phyloP scores from a whole-genome alignment of 1,140 invertebrate genomes.

The Agraylea sexmaculata region DNA sequence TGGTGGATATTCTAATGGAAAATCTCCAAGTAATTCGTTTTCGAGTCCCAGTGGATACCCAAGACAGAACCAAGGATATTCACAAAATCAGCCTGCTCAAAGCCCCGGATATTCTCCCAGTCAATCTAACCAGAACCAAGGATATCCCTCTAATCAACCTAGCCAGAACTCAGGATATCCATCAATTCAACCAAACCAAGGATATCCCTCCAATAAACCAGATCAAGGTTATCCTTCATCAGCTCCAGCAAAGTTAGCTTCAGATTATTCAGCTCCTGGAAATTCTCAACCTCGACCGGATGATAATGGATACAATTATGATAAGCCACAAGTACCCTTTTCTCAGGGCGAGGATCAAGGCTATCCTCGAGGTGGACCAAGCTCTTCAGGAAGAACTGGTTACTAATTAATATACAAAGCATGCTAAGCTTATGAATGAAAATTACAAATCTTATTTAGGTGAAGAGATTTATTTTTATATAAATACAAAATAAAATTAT shows the following conservation, averaged over 20 bases:
- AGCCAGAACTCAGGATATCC: slow-evolving; percentile 5
- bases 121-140: slow-evolving; percentile 6
- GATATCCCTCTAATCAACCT: slow-evolving; percentile 15
- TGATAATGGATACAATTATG: slow-evolving; percentile 12
- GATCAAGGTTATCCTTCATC: no score
- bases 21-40: no score
- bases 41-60: slow-evolving; percentile 18
- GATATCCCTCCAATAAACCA: no score
- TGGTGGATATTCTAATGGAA: slow-evolving; percentile 17
- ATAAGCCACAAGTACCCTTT: slow-evolving; percentile 15
- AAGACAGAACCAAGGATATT: slow-evolving; percentile 3
- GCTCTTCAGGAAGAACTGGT: slow-evolving; percentile 31
- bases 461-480: no score
- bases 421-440: no score
- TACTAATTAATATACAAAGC: slow-evolving; percentile 24
- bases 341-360: slow-evolving; percentile 24
- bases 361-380: slow-evolving; percentile 33
- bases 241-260: no score
- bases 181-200: no score
- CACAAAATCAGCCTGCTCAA: slow-evolving; percentile 9
- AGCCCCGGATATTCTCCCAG: slow-evolving; percentile 4
- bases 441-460: no score
- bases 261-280: slow-evolving; percentile 12
- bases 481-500: no score
- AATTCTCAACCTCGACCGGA: slow-evolving; percentile 21